Percentiles rank a stretch among this genome's conserved stretches.
Evolutionary conservation across 2,888 invertebrate species (phyloP).

Genomic region (Lymantria dispar): DNA sequence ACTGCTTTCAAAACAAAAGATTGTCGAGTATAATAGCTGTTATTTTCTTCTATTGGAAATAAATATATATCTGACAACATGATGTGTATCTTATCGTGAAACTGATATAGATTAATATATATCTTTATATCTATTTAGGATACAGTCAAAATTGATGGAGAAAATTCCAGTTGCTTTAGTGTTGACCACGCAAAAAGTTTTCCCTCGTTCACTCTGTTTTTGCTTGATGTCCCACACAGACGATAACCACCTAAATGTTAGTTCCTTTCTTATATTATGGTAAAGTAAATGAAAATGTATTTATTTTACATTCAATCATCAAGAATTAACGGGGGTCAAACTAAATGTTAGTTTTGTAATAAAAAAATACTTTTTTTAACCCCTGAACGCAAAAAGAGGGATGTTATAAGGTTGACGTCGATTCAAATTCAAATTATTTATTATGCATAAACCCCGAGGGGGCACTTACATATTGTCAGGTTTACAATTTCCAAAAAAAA

Average conservation of each 20-base stretch:
- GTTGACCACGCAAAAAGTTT: conserved; percentile 43
- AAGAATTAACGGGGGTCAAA: too few relatives aligned
- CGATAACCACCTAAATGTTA: conserved; percentile 31
- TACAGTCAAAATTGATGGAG: conserved; percentile 50
- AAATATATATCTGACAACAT: neutral
- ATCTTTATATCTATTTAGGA: too few relatives aligned
- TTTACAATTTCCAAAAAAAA: too few relatives aligned
- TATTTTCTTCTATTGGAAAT: neutral
- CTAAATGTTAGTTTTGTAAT: too few relatives aligned
- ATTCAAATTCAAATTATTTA: too few relatives aligned
- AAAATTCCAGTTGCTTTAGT: conserved; percentile 36
- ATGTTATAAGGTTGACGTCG: too few relatives aligned
- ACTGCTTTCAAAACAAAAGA: conserved; percentile 5
- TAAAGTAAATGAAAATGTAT: too few relatives aligned
- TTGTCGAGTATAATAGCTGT: neutral
- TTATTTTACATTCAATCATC: too few relatives aligned
- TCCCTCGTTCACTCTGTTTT: conserved; percentile 35
- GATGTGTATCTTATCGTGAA: conserved; percentile 1
- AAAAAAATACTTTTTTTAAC: too few relatives aligned
- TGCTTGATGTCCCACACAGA: conserved; percentile 32
- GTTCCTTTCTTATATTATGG: conserved; percentile 18
- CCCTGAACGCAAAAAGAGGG: too few relatives aligned
- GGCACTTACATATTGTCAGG: too few relatives aligned
- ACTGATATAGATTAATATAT: neutral
- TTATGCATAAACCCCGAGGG: too few relatives aligned